Evolutionary conservation across 2,797 vertebrate species (phyloP).

Genomic region (Carcharodon carcharias): DNA sequence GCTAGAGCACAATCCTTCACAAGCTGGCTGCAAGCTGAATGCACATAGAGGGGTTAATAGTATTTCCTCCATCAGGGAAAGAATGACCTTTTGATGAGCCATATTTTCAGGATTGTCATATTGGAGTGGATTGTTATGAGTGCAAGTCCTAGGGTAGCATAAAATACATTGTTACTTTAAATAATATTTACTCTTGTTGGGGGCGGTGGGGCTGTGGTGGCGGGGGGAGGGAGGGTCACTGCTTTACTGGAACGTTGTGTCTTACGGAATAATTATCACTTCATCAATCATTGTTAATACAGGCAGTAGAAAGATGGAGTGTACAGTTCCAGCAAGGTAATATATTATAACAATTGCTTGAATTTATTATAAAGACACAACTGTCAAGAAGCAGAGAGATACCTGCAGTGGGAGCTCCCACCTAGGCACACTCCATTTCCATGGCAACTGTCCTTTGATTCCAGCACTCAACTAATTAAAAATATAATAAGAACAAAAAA

Average conservation of each 20-base stretch:
- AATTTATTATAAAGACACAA: background rate
- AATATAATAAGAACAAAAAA: background rate
- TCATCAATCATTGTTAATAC: background rate
- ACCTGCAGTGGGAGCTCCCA: background rate
- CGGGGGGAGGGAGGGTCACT: background rate
- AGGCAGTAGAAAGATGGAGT: background rate
- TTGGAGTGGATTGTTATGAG: background rate
- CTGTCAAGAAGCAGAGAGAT: background rate
- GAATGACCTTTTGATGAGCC: background rate
- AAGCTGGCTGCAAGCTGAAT: no score
- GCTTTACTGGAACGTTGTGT: background rate
- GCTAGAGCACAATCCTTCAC: no score
- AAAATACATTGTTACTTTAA: background rate
- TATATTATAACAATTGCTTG: background rate
- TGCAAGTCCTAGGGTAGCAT: background rate
- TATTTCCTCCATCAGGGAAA: background rate
- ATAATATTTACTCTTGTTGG: background rate
- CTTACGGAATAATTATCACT: background rate
- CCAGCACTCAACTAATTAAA: background rate
- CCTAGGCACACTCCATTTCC: background rate
- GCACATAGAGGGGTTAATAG: background rate
- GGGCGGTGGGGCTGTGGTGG: background rate
- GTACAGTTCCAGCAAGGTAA: background rate
- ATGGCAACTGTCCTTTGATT: conserved; percentile 16
- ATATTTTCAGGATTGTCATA: background rate